These are phyloP conservation scores for Orchesellides sinensis DNA, from an alignment of 2,888 invertebrate genomes.

Conservation along the genomic window DNA sequence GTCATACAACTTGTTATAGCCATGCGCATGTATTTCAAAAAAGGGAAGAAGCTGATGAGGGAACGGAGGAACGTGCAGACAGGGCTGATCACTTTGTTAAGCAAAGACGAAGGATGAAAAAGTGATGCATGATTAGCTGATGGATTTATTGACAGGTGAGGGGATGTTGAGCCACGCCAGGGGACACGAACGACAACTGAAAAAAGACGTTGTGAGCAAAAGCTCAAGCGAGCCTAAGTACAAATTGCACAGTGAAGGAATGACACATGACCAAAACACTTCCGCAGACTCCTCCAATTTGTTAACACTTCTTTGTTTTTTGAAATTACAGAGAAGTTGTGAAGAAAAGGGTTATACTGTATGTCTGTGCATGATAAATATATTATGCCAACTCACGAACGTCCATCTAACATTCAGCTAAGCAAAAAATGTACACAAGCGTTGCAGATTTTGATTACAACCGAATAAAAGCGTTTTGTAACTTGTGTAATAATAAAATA, in stretches of 20 bases:
- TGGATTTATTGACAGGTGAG: slow-evolving; percentile 41
- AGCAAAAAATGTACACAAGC: not conserved
- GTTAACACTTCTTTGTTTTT: slow-evolving; percentile 48
- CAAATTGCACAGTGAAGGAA: not conserved
- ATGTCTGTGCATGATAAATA: not conserved
- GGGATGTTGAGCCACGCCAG: slow-evolving; percentile 29
- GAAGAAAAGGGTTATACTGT: not conserved
- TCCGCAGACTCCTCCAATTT: slow-evolving; percentile 53
- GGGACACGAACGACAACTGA: slow-evolving; percentile 18
- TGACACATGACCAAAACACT: slow-evolving; percentile 28
- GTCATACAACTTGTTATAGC: no score
- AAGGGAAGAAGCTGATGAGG: no score
- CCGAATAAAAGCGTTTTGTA: slow-evolving; percentile 26
- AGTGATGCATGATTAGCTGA: slow-evolving; percentile 22
- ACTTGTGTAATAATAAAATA: not conserved
- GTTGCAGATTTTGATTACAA: not conserved
- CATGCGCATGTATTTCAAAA: no score
- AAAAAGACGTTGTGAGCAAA: not conserved
- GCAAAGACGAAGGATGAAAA: not conserved
- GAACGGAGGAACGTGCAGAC: not conserved
- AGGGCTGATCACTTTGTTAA: not conserved
- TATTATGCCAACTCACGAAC: not conserved
- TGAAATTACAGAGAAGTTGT: slow-evolving; percentile 31
- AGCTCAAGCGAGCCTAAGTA: not conserved
- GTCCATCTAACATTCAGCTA: not conserved